Base-by-base conservation (phyloP, 2,888 invertebrate genomes). In the Cephus pulcher region DNA sequence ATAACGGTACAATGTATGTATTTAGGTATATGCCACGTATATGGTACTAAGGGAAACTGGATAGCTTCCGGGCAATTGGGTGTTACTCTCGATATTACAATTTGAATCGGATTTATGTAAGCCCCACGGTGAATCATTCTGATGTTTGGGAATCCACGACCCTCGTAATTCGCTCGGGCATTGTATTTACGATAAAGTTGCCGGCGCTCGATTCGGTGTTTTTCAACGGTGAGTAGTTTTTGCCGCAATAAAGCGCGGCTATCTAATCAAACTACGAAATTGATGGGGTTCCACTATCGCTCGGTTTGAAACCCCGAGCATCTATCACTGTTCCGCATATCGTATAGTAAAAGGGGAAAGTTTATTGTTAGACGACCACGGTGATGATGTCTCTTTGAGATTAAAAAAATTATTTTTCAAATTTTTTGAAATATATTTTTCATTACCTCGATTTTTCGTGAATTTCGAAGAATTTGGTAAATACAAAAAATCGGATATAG, bases 201-300 rank as follows among this genome's bases (percentile, higher is more conserved):
- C 77, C 78, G 78, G 37, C 75, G 69, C 81, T 56, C 56, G 56
- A 56, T 56, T 56, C 79, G 78, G 79, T 79, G 82, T 76, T 81
- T 83, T 85, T 85, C 84, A 83, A 82, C 82, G 83, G 79, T 81
- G 85, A 77, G 83, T 81, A 85, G 80, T 87, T 86, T 86, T 85
- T 83, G 80, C 83, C 76, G 83, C 86, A 84, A 83, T 87, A 88
- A 88, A 88, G 84, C 80, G 77, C 82, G 84, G 83, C 82, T 86
- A 89, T 88, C 87, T 89, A 88, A 87, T 87, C 87, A 86, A 86
- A 84, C 80, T 78, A 79, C 69, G 76, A 82, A 85, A 87, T 86
- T 86, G 85, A 88, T 85, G 84, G 84, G 78, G 79, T 81, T 85
- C 82, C 83, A 86, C 86, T 87, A 89, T 87, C 86, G 82, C 81